These are phyloP conservation scores for Bellardia bayeri DNA, from an alignment of 2,888 invertebrate genomes.

Conservation along the genomic window DNA sequence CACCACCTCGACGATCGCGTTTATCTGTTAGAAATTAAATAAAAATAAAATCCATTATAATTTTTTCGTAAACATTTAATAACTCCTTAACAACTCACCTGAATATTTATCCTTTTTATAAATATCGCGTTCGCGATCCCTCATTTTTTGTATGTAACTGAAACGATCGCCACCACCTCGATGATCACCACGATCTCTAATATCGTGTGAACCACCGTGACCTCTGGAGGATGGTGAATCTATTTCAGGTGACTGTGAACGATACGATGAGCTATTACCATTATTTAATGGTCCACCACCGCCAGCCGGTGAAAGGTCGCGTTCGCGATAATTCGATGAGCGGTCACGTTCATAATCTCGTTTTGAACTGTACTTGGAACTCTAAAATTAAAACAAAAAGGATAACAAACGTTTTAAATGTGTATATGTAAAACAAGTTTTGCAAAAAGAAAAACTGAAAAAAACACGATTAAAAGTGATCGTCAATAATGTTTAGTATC, in stretches of 20 bases:
- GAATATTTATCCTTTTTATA: slow-evolving; percentile 96
- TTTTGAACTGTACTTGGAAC: slow-evolving; percentile 92
- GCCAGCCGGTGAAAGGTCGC: slow-evolving; percentile 83
- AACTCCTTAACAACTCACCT: slow-evolving; percentile 85
- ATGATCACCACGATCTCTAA: slow-evolving; percentile 77
- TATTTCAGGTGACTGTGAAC: slow-evolving; percentile 90
- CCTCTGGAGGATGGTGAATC: slow-evolving; percentile 87
- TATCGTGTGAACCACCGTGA: slow-evolving; percentile 83
- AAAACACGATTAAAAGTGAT: slow-evolving; percentile 18
- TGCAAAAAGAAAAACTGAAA: neutral
- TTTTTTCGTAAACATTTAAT: neutral
- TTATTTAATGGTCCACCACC: slow-evolving; percentile 81
- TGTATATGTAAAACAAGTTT: neutral
- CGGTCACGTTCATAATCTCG: slow-evolving; percentile 87
- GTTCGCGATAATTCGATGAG: slow-evolving; percentile 83
- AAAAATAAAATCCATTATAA: neutral
- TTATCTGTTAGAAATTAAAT: slow-evolving; percentile 86
- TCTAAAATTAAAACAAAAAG: slow-evolving; percentile 85
- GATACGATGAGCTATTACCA: slow-evolving; percentile 89
- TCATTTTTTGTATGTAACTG: slow-evolving; percentile 84
- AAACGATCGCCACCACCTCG: slow-evolving; percentile 86
- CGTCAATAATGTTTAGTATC: neutral
- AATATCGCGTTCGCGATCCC: slow-evolving; percentile 91
- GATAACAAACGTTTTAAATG: slow-evolving; percentile 68
- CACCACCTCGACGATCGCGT: slow-evolving; percentile 87